Evolutionary conservation across 1,140 invertebrate genomes (phyloP), one percentile per base, ranked within the genome.

Genomic region (Bombus vancouverensis): DNA sequence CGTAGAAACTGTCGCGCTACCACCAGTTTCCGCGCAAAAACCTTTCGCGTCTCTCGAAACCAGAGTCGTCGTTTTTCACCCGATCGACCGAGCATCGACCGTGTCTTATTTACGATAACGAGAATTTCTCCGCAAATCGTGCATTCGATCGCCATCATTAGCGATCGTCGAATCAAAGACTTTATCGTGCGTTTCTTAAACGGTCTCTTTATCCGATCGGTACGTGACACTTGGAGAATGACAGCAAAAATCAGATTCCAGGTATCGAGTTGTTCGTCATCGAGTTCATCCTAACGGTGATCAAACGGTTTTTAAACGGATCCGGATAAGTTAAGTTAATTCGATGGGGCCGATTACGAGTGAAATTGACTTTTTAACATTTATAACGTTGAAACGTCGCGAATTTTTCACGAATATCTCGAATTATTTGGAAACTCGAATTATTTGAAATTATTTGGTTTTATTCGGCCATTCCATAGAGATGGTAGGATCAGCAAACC

Each of bases 61-160:
- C 6, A 39, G 3, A 53, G 22, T 75, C 34, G 53, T 72, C 59
- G 76, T 78, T 79, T 65, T 79, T 77, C 83, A 15, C 32, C 18
- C 37, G 37, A 70, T 15, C 39, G 44, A 44, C 37, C 37, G 37
- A 4, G 10, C 8, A 53, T 8, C 0, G 5, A 22, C n/a, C 47
- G 13, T 37, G 0, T 59, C 37, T 79, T 72, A 53, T 44, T 80
- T 80, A 73, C 76, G 76, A 73, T 65, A 73, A 85, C 57, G 83
- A 73, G 76, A 34, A 57, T 77, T 57, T 39, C 42, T 2, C n/a
- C 9, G 15, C 22, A 70, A 76, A 78, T 83, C 82, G 74, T 2
- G n/a, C 44, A 22, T 65, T 87, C 68, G 57, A 78, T 83, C 82
- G 22, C 37, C 3, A 2, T 37, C 82, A 44, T 83, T 83, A 62